Base-by-base conservation (phyloP, 2,888 invertebrate species). In the Ormyrus thymus region DNA sequence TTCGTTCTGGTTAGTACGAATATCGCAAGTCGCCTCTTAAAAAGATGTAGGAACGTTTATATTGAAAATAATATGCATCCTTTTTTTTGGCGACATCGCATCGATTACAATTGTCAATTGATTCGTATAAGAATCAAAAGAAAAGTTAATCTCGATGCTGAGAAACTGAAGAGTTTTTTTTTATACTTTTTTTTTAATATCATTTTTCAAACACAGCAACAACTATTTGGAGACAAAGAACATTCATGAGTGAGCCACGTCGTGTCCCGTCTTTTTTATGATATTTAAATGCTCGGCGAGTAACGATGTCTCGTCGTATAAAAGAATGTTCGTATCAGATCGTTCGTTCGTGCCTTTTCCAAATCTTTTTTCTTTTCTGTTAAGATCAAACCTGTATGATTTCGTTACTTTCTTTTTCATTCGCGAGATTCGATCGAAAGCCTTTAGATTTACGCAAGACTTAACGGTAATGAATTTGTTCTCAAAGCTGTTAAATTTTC, bases 31-130 rank as follows among this genome's bases (percentile, higher is more conserved):
- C 81, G 80, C 69, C 68, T 55, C 15, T 59, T 43, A 64, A 64
- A 77, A 83, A 82, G 82, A 85, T 82, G 86, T 89, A 89, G 89
- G 88, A 89, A 89, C 89, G 86, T 89, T 84, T 85, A 84, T 85
- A 85, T 86, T 84, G 85, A 87, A 87, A 88, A 86, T 86, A 87
- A 87, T 83, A 83, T 86, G 83, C 82, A 85, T 84, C 83, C 83
- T 86, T 86, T 85, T 69, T 76, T 62, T 59, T 55, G 66, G 68
- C 78, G 62, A 64, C 71, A 84, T 83, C 83, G 82, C 82, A 76
- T 71, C 75, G 61, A 70, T 8, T 78, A 71, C 65, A 68, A 50
- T 70, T 78, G 72, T 78, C 66, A 65, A 61, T 53, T 78, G 69
- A 69, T 71, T 81, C 61, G n/a, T 72, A 50, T 73, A 29, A 29